Conservation (phyloP, 2,113 vertebrate species). For the Ariopsis seemanni region DNA sequence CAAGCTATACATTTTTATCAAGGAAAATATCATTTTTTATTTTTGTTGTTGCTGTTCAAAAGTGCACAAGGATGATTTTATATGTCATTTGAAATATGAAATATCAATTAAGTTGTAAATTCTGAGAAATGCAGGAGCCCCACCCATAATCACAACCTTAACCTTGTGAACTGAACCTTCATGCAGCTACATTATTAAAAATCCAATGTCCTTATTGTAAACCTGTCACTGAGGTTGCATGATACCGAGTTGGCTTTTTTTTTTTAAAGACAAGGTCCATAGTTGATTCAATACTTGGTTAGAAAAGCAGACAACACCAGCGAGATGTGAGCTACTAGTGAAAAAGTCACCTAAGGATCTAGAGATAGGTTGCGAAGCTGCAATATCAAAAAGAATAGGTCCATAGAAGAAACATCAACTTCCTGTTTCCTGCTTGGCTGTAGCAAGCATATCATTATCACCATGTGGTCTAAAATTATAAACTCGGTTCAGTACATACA, state of each 20-base stretch:
- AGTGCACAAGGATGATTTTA: not conserved
- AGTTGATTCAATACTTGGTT: slow-evolving; percentile 44
- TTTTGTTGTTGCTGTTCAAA: not conserved
- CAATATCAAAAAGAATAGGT: not conserved
- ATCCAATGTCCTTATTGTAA: not conserved
- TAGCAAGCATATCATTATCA: not conserved
- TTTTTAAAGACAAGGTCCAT: not conserved
- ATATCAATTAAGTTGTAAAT: not conserved
- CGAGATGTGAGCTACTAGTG: slow-evolving; percentile 7
- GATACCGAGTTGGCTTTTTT: too few relatives aligned
- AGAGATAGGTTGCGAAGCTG: not conserved
- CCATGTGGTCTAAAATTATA: not conserved
- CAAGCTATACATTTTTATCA: not conserved
- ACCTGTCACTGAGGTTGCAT: not conserved
- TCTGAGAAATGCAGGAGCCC: not conserved
- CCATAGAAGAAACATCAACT: not conserved
- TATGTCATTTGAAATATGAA: not conserved
- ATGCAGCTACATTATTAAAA: not conserved
- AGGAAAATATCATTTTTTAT: not conserved
- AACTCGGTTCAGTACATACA: not conserved
- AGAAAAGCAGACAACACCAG: slow-evolving; percentile 31
- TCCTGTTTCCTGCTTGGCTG: not conserved
- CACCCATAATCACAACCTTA: not conserved
- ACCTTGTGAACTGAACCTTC: not conserved
- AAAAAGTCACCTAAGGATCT: not conserved